Percentiles rank a stretch among this genome's conserved stretches.
Evolutionary conservation across 2,797 vertebrate genomes (phyloP).

Genomic region (Danio kyathit): DNA sequence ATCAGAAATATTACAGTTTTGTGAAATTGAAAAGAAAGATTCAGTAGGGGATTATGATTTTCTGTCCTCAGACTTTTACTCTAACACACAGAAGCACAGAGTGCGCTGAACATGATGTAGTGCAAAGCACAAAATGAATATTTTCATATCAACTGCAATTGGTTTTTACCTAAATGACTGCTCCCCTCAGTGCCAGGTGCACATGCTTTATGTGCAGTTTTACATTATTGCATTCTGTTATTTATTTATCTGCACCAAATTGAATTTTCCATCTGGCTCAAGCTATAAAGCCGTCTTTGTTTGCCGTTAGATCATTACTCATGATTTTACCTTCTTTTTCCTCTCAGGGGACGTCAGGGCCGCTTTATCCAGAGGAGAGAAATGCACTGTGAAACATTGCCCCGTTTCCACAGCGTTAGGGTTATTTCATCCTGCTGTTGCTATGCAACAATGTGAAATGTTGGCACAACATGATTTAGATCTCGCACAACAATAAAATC

Average conservation of each 20-base stretch:
- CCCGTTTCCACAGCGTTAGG: constrained; percentile 63
- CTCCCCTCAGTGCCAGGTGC: constrained; percentile 58
- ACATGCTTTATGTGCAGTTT: constrained; percentile 63
- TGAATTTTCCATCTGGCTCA: constrained; percentile 65
- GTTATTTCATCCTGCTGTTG: constrained; percentile 67
- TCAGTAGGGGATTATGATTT: background rate
- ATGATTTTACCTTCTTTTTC: constrained; percentile 61
- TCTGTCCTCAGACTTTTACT: constrained; percentile 30
- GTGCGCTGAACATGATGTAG: constrained; percentile 40
- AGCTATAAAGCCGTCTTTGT: constrained; percentile 63
- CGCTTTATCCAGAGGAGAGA: constrained; percentile 65
- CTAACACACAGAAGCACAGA: background rate
- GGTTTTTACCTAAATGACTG: constrained; percentile 53
- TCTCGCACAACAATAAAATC: constrained; percentile 66
- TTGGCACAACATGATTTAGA: constrained; percentile 68
- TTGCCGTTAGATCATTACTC: constrained; percentile 64
- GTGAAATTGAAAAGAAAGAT: constrained; percentile 20
- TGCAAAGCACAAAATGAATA: constrained; percentile 47
- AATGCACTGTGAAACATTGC: constrained; percentile 64
- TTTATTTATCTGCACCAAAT: constrained; percentile 67
- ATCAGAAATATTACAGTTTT: constrained; percentile 18
- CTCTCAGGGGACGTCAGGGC: constrained; percentile 63
- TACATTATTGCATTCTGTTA: constrained; percentile 67
- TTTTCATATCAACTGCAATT: constrained; percentile 53
- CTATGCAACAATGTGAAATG: constrained; percentile 71